phyloP scores from a whole-genome alignment of 2,797 vertebrate genomes.

The Pogonophryne albipinna region DNA sequence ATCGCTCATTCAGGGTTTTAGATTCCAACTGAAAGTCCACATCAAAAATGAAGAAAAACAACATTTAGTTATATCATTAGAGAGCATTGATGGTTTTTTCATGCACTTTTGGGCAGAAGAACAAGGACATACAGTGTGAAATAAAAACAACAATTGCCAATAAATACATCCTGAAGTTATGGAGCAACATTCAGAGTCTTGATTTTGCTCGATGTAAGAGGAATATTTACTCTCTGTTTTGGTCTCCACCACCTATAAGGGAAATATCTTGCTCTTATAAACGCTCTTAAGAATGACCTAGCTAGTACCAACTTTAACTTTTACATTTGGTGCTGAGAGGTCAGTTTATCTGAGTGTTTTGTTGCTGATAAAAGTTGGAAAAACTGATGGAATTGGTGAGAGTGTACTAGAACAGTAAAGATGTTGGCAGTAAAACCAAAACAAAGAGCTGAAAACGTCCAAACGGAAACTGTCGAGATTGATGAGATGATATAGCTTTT shows the following conservation, averaged over 20 bases:
- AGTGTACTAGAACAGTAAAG: neutral
- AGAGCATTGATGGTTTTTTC: no score
- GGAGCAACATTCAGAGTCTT: neutral
- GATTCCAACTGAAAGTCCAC: constrained; percentile 70
- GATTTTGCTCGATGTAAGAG: neutral
- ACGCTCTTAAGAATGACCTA: neutral
- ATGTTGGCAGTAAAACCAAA: neutral
- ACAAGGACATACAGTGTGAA: neutral
- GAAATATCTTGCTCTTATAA: neutral
- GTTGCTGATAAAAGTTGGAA: neutral
- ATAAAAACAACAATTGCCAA: neutral
- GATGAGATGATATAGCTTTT: no score
- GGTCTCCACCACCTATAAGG: neutral
- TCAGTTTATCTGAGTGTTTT: neutral
- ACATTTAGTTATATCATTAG: neutral
- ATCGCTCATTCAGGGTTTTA: constrained; percentile 64
- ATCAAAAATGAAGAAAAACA: neutral
- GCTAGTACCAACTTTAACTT: neutral
- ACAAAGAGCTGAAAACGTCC: neutral
- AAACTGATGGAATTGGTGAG: neutral
- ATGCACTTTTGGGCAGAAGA: neutral
- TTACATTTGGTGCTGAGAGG: neutral
- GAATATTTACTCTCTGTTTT: neutral
- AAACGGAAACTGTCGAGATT: neutral
- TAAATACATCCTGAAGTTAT: neutral